These are phyloP conservation scores for Cyaniris semiargus DNA, from an alignment of 2,888 invertebrate genomes.

Conservation along the genomic window DNA sequence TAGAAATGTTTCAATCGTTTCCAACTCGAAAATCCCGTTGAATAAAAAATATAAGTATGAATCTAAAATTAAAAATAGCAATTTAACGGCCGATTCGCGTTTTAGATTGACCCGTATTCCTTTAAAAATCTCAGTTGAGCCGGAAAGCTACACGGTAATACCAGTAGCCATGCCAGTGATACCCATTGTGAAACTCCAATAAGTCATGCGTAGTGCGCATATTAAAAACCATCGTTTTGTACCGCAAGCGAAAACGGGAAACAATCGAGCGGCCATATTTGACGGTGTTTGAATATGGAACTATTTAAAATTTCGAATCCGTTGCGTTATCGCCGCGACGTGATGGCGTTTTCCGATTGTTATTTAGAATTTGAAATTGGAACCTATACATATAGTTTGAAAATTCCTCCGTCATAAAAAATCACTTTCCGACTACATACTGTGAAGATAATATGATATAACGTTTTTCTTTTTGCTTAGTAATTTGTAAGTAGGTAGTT, in stretches of 20 bases:
- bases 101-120: constrained; percentile 17
- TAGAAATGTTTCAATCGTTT: neutral
- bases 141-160: constrained; percentile 51
- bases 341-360: constrained; percentile 76
- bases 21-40: neutral
- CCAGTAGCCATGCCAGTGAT: constrained; percentile 54
- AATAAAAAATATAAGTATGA: constrained; percentile 4
- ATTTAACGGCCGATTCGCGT: neutral
- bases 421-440: neutral
- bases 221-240: constrained; percentile 68
- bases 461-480: neutral
- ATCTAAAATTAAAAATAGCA: neutral
- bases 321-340: constrained; percentile 77
- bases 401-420: neutral
- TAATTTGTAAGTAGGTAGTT: neutral
- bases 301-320: constrained; percentile 81
- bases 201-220: constrained; percentile 74
- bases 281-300: constrained; percentile 74
- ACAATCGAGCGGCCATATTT: constrained; percentile 76
- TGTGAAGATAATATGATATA: neutral
- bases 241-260: constrained; percentile 77
- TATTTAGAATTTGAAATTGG: constrained; percentile 54
- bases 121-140: constrained; percentile 27
- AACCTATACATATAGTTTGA: constrained; percentile 36
- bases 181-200: constrained; percentile 74